Evolutionary conservation across 2,797 vertebrate species (phyloP), one percentile per base, ranked within the genome.

Genomic region (Diplodus sargus): DNA sequence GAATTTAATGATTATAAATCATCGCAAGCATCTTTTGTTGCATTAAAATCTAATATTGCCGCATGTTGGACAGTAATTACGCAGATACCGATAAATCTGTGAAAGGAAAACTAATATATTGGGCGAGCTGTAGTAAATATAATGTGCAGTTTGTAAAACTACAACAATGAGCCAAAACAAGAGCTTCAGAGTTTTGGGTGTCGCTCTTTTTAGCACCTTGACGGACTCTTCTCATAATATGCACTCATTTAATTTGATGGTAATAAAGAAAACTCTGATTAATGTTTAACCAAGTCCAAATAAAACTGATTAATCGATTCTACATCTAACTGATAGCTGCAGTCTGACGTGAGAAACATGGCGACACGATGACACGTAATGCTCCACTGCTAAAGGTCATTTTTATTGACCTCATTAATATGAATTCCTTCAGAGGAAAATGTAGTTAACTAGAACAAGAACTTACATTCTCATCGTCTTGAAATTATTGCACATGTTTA

Each of bases 401-500:
- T 12, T 43, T 39, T 0, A 49, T 43, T 9, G n/a, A 45, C 43
- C 1, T 5, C 18, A 52, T 51, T 58, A 71, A 30, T 0, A 16
- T 1, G 18, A 17, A 56, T 57, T 17, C 30, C 22, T 73, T 48
- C 14, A 23, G 52, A 51, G 49, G 49, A 59, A 18, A 49, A 54
- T 4, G 34, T 9, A 34, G 8, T 9, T 34, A 66, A 58, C 23
- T 2, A 51, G 28, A 82, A 60, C 12, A 22, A 28, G 16, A 62
- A 45, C 3, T 6, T n/a, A 18, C 20, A 49, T 42, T 22, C 25
- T 76, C 45, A 20, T 56, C 56, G 70, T 70, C 68, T 73, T 54
- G 1, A 71, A 70, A 79, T 62, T 14, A 59, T 15, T 66, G 28
- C 70, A 74, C 45, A 45, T 58, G 18, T 51, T 3, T 56, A 60